phyloP scores from a whole-genome alignment of 2,888 invertebrate species.

The Chorisops tibialis region DNA sequence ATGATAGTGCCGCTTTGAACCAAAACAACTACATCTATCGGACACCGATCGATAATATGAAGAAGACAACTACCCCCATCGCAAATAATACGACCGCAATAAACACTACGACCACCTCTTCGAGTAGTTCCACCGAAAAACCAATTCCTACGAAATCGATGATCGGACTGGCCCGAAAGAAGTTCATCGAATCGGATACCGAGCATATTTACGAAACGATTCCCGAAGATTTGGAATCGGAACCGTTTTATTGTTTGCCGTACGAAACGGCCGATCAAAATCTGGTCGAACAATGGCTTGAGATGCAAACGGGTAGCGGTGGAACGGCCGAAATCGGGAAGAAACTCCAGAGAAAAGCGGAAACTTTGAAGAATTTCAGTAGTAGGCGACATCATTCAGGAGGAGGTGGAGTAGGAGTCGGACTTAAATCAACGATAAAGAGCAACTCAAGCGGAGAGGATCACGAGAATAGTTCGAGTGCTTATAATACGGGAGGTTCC shows the following conservation, averaged over 20 bases:
- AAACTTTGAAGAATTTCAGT: background rate
- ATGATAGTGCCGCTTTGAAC: slow-evolving; percentile 33
- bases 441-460: slow-evolving; percentile 53
- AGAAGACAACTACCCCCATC: background rate
- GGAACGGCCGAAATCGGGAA: background rate
- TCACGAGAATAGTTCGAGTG: slow-evolving; percentile 64
- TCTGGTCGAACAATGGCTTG: slow-evolving; percentile 47
- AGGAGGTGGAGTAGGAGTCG: background rate
- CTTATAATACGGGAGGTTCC: slow-evolving; percentile 73
- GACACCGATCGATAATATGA: slow-evolving; percentile 21
- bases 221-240: slow-evolving; percentile 59
- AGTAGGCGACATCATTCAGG: background rate
- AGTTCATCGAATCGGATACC: slow-evolving; percentile 53
- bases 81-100: too few species aligned
- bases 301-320: slow-evolving; percentile 38
- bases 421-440: slow-evolving; percentile 18
- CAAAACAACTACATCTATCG: slow-evolving; percentile 33
- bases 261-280: slow-evolving; percentile 53
- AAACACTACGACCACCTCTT: too few species aligned
- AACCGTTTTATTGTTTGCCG: slow-evolving; percentile 63
- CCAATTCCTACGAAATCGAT: too few species aligned
- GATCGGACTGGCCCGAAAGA: background rate
- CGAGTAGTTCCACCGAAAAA: too few species aligned
- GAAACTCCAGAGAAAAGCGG: background rate
- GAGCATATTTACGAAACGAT: slow-evolving; percentile 67